phyloP scores from a whole-genome alignment of 2,797 vertebrate genomes.

The Falco naumanni region DNA sequence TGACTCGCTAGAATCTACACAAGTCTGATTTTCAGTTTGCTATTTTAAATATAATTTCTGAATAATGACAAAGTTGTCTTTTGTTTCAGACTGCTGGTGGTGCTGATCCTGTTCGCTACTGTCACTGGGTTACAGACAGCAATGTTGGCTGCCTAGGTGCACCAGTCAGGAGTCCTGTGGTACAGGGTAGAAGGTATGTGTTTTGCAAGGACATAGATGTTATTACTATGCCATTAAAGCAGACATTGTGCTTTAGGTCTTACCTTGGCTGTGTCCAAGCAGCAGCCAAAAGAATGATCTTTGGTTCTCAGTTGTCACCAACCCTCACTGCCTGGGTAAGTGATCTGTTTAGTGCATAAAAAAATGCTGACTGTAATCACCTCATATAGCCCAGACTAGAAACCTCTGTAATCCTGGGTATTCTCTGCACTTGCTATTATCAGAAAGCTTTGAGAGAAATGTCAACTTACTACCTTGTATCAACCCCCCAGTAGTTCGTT shows the following conservation, averaged over 20 bases:
- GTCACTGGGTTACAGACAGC: background rate
- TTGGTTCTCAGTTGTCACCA: background rate
- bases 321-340: background rate
- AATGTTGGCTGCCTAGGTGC: accelerated
- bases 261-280: background rate
- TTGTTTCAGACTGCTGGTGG: background rate
- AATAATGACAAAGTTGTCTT: background rate
- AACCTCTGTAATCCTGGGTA: background rate
- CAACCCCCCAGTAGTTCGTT: background rate
- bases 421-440: background rate
- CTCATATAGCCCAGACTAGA: background rate
- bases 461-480: background rate
- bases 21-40: background rate
- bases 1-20: background rate
- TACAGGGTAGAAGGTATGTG: background rate
- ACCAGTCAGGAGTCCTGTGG: background rate
- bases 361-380: background rate
- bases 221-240: background rate
- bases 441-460: background rate
- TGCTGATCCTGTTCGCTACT: background rate
- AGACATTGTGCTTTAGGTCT: background rate
- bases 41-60: background rate
- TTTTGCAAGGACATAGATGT: background rate
- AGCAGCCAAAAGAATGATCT: background rate
- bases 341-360: background rate